Evolutionary conservation across 1,140 invertebrate species (phyloP).

Genomic region (Pararge aegeria): DNA sequence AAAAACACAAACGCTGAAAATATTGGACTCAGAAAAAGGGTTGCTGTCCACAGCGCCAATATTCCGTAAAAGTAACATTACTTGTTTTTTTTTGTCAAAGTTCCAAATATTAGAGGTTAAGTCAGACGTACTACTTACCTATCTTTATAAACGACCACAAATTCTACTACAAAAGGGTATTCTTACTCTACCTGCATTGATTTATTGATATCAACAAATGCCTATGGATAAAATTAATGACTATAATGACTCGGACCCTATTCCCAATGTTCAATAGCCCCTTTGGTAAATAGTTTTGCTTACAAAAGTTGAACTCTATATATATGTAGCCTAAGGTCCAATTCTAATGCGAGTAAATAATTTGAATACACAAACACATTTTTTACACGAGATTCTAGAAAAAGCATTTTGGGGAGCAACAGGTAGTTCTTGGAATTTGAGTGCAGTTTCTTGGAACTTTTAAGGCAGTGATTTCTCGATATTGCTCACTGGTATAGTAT

Average conservation of each 20-base stretch:
- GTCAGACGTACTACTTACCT: no score
- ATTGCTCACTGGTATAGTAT: no score
- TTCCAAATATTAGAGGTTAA: no score
- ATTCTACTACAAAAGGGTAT: background rate
- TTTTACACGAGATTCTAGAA: background rate
- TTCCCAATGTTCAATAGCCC: constrained; percentile 6
- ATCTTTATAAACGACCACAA: background rate
- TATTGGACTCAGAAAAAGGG: no score
- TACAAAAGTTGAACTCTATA: background rate
- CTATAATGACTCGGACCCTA: constrained; percentile 4
- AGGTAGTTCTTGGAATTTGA: constrained; percentile 45
- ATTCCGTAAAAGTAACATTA: no score
- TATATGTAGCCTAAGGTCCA: background rate
- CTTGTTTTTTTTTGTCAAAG: no score
- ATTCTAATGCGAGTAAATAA: background rate
- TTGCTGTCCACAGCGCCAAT: no score
- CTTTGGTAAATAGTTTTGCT: background rate
- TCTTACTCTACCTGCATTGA: constrained; percentile 17
- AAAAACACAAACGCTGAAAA: no score
- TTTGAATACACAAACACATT: background rate
- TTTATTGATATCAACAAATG: constrained; percentile 13
- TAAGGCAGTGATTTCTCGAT: constrained; percentile 20
- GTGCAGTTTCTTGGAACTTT: constrained; percentile 37
- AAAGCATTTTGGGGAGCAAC: constrained; percentile 29
- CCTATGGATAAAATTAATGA: constrained; percentile 17